Base-by-base conservation (phyloP, 2,113 vertebrate species). In the Tautogolabrus adspersus region DNA sequence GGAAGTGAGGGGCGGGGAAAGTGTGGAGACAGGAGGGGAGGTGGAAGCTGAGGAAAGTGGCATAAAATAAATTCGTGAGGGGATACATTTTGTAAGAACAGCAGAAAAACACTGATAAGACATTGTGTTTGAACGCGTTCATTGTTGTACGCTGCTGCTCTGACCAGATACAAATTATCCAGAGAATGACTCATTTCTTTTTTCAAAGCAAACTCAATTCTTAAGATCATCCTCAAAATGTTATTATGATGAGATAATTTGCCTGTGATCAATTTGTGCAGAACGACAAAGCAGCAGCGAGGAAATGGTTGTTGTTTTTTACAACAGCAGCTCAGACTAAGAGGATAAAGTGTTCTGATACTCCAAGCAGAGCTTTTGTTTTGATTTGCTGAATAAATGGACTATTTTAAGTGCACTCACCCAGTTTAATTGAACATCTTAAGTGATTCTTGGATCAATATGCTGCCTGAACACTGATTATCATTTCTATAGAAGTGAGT, bases 381-480 rank as follows among this genome's bases (percentile, higher is more conserved):
- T 58, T 66, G 47, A 77, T 47, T 77, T 7, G 12, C 19, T 61
- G 44, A 70, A 44, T 54, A 68, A 83, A 68, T 83, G 0, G 66
- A 71, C 37, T 75, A 18, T 57, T 66, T 75, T 71, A 62, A 76
- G 55, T 38, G 72, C 72, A 37, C 66, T 76, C 56, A 75, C 54
- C 30, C 22, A 57, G 44, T 62, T n/a, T 46, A 71, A 72, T 75
- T 76, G 40, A 67, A 57, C 72, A 34, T 75, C 56, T 62, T 40
- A 21, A 66, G 47, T 52, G 23, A 77, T 60, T 75, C 75, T 75
- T 30, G 37, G 60, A 71, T 75, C 61, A 61, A 60, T 71, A 42
- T 57, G 21, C 61, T 66, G 38, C 49, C 34, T 62, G 8, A 57
- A 72, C 34, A 49, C 44, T 66, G 23, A 81, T 76, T 21, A 73